Conservation (phyloP, 1,140 invertebrate genomes). For the Tetragonula clypearis region DNA sequence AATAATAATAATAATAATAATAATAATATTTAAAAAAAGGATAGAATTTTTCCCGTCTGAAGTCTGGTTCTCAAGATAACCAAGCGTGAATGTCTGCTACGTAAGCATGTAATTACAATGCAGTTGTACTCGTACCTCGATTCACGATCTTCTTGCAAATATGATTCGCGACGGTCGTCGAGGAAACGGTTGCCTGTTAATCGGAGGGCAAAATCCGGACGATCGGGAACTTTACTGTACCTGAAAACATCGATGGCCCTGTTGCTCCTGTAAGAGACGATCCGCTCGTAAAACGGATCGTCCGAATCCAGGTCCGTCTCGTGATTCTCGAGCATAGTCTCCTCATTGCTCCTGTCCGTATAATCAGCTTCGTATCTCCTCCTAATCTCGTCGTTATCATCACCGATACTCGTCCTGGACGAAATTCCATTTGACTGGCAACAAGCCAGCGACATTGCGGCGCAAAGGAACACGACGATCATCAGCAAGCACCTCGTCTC, state of each 20-base stretch:
- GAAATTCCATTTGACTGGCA: conserved; percentile 39
- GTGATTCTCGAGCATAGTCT: background rate
- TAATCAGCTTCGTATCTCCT: conserved; percentile 55
- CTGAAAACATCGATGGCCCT: conserved; percentile 57
- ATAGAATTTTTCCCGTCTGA: too few relatives aligned
- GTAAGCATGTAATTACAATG: too few relatives aligned
- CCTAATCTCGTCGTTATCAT: conserved; percentile 44
- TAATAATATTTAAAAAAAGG: too few relatives aligned
- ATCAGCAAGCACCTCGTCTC: conserved; percentile 65
- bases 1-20: too few relatives aligned
- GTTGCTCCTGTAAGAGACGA: conserved; percentile 43
- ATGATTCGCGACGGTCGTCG: too few relatives aligned
- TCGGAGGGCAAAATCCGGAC: too few relatives aligned
- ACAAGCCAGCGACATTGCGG: conserved; percentile 46
- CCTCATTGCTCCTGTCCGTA: conserved; percentile 25
- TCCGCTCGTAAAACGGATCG: background rate
- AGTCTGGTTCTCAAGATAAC: too few relatives aligned
- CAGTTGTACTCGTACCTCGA: too few relatives aligned
- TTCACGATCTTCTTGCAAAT: too few relatives aligned
- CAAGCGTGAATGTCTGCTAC: too few relatives aligned
- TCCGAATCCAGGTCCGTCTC: background rate
- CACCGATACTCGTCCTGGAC: conserved; percentile 38
- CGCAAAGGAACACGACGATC: conserved; percentile 60
- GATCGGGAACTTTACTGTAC: conserved; percentile 19
- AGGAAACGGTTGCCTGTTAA: too few relatives aligned